Evolutionary conservation across 2,113 vertebrate species (phyloP).

Genomic region (Pelecanus crispus): DNA sequence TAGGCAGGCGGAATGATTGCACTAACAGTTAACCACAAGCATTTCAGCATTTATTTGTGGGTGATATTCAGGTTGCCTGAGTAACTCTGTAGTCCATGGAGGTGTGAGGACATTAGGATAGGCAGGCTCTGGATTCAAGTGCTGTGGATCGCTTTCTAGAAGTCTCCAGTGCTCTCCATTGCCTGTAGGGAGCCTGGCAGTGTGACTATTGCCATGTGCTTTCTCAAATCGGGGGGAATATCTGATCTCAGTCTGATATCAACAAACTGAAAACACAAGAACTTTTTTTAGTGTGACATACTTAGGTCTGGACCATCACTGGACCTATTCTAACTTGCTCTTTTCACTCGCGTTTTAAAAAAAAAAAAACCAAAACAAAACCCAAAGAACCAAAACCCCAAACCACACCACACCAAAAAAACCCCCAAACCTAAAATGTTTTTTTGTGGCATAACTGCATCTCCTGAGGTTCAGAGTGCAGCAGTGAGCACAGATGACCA

Average conservation of each 20-base stretch:
- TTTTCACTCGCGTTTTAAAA: background rate
- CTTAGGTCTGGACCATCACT: background rate
- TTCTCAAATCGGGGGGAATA: background rate
- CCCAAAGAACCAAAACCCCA: background rate
- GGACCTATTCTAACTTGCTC: background rate
- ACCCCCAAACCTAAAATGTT: no score
- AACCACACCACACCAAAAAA: no score
- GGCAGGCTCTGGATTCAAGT: background rate
- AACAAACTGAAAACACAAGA: background rate
- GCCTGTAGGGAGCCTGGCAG: background rate
- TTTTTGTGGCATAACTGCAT: background rate
- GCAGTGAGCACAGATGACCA: background rate
- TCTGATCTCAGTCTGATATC: background rate
- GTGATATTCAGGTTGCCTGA: background rate
- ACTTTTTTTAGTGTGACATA: background rate
- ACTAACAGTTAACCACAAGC: background rate
- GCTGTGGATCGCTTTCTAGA: background rate
- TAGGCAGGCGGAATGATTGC: background rate
- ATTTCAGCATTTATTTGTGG: background rate
- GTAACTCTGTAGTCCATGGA: background rate
- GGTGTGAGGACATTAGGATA: background rate
- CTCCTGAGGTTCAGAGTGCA: background rate
- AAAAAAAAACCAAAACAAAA: no score
- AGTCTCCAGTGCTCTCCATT: background rate
- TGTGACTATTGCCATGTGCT: background rate